A percentile compares a stretch with the other conserved stretches of the same genome.
phyloP scores from a whole-genome alignment of 2,113 vertebrate species.

The Scomber scombrus region DNA sequence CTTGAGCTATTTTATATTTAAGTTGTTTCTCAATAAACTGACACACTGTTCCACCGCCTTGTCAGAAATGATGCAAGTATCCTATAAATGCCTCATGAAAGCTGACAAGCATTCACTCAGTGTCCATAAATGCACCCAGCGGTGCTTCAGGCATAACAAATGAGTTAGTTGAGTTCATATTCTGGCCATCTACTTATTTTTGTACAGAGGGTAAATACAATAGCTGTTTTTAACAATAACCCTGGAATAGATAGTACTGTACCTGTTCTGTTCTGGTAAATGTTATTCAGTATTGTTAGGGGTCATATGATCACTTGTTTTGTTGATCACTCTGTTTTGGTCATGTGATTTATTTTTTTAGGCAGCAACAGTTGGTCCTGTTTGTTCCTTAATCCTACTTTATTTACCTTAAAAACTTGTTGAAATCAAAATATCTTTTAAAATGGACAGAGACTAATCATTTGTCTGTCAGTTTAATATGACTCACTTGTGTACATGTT shows the following conservation, averaged over 20 bases:
- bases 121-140: constrained; percentile 40
- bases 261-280: background rate
- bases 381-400: background rate
- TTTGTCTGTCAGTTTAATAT: background rate
- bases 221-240: background rate
- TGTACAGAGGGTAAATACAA: background rate
- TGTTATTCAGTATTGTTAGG: background rate
- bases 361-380: background rate
- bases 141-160: constrained; percentile 42
- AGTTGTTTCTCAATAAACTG: constrained; percentile 49
- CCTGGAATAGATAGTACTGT: background rate
- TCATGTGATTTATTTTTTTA: background rate
- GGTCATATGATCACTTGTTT: background rate
- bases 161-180: constrained; percentile 35
- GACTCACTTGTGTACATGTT: background rate
- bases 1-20: constrained; percentile 41
- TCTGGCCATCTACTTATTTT: constrained; percentile 28
- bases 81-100: constrained; percentile 50
- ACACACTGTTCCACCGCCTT: constrained; percentile 43
- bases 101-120: constrained; percentile 58
- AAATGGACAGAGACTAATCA: background rate
- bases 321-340: no score
- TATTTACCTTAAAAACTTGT: background rate
- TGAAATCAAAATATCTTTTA: background rate
- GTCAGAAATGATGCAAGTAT: constrained; percentile 64